These are phyloP conservation scores for Acleris sparsana DNA, from an alignment of 2,888 invertebrate species.

Conservation along the genomic window DNA sequence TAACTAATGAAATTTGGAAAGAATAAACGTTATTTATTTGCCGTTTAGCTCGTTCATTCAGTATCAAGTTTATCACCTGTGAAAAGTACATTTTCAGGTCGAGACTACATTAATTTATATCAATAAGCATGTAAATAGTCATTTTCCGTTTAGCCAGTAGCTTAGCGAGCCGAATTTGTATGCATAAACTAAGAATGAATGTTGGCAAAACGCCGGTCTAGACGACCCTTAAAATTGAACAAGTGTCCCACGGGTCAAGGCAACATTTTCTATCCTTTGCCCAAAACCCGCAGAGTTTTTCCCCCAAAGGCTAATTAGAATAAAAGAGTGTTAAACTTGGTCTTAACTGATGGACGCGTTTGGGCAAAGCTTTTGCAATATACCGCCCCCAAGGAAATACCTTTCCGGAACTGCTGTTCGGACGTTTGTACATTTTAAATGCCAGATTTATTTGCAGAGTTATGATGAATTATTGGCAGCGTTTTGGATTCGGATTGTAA, in stretches of 20 bases:
- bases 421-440: constrained; percentile 24
- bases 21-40: not conserved
- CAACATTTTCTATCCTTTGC: constrained; percentile 53
- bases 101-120: not conserved
- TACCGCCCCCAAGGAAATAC: constrained; percentile 44
- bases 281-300: constrained; percentile 56
- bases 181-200: constrained; percentile 23
- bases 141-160: constrained; percentile 12
- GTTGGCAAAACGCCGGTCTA: constrained; percentile 38
- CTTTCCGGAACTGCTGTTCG: constrained; percentile 42
- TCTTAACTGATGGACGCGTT: constrained; percentile 63
- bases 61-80: too few relatives aligned
- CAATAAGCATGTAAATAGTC: constrained; percentile 2
- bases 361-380: constrained; percentile 53
- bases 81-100: not conserved
- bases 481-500: constrained; percentile 8
- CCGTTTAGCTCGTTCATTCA: too few relatives aligned
- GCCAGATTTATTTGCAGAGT: constrained; percentile 25
- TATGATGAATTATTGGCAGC: constrained; percentile 18
- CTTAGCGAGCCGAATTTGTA: constrained; percentile 14
- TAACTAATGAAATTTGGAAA: not conserved
- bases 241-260: constrained; percentile 55
- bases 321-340: constrained; percentile 77
- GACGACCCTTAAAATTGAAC: constrained; percentile 59
- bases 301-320: constrained; percentile 72